Percentiles rank a stretch among this genome's conserved stretches.
phyloP scores from a whole-genome alignment of 1,140 invertebrate species.

The Dryas iulia region DNA sequence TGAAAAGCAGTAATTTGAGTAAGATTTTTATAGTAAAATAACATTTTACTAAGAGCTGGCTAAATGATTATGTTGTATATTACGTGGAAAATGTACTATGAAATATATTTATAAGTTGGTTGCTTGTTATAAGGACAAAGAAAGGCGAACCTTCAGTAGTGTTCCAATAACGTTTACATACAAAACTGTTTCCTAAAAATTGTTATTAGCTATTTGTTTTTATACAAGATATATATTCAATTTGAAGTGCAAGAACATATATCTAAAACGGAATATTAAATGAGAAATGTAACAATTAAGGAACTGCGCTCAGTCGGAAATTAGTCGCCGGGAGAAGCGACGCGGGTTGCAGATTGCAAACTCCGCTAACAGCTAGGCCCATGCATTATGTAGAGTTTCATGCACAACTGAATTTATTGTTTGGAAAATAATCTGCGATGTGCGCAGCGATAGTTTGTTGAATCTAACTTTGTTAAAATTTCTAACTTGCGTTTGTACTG shows the following conservation, averaged over 20 bases:
- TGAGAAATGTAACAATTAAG: slow-evolving; percentile 48
- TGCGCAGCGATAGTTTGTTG: slow-evolving; percentile 17
- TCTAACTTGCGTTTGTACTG: slow-evolving; percentile 1
- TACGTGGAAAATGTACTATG: too few species aligned
- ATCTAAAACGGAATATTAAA: slow-evolving; percentile 45
- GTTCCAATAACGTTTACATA: too few species aligned
- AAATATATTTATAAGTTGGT: too few species aligned
- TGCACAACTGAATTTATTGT: slow-evolving; percentile 26
- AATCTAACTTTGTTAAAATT: slow-evolving; percentile 8
- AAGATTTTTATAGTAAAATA: too few species aligned
- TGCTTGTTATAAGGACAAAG: too few species aligned
- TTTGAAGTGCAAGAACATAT: background rate
- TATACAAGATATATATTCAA: background rate
- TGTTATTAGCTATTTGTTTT: background rate
- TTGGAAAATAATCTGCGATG: slow-evolving; percentile 29
- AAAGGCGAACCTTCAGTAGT: too few species aligned
- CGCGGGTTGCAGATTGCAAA: slow-evolving; percentile 42
- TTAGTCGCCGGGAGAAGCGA: slow-evolving; percentile 60
- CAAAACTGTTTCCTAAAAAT: background rate
- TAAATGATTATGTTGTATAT: too few species aligned
- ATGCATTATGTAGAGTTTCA: slow-evolving; percentile 18
- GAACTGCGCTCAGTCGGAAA: slow-evolving; percentile 59
- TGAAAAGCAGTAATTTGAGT: too few species aligned
- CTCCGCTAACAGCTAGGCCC: slow-evolving; percentile 30
- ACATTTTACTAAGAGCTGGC: too few species aligned